Conservation (phyloP, 1,140 invertebrate genomes). For the Macrobrachium nipponense region DNA sequence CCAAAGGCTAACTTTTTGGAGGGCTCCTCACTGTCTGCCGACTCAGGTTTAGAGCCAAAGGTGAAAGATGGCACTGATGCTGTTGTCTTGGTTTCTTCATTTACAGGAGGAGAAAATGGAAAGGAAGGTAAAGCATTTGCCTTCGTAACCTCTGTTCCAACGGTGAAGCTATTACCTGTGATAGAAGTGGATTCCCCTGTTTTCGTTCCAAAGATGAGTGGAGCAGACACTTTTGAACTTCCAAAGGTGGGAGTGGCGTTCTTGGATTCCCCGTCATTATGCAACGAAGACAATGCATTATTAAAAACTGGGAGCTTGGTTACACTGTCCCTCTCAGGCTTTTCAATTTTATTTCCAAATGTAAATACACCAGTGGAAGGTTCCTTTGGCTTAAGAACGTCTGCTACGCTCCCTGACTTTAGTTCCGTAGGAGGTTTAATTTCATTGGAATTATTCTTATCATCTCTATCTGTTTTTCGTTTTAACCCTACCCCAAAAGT, state of each 20-base stretch:
- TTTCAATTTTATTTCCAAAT: conserved; percentile 40
- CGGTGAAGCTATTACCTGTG: conserved; percentile 9
- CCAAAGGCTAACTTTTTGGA: conserved; percentile 42
- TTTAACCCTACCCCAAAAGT: conserved; percentile 36
- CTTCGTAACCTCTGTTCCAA: conserved; percentile 34
- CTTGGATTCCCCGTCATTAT: no score
- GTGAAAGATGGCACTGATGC: conserved; percentile 6
- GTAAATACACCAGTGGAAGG: conserved; percentile 7
- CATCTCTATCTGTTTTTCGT: background rate
- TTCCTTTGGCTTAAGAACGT: conserved; percentile 24
- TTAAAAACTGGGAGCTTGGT: no score
- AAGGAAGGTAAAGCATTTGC: conserved; percentile 19
- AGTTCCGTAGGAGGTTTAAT: conserved; percentile 8
- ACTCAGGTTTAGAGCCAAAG: conserved; percentile 29
- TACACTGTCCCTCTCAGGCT: no score
- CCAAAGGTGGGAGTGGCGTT: no score
- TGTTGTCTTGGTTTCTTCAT: conserved; percentile 17
- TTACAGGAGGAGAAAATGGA: conserved; percentile 24
- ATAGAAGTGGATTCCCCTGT: no score
- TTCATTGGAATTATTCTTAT: background rate
- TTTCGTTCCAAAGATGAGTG: no score
- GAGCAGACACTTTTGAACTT: no score
- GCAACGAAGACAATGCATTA: no score
- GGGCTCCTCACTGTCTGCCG: conserved; percentile 36
- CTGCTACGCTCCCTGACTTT: conserved; percentile 19